Base-by-base conservation (phyloP, 2,797 vertebrate genomes). In the Dendrocincla fuliginosa region DNA sequence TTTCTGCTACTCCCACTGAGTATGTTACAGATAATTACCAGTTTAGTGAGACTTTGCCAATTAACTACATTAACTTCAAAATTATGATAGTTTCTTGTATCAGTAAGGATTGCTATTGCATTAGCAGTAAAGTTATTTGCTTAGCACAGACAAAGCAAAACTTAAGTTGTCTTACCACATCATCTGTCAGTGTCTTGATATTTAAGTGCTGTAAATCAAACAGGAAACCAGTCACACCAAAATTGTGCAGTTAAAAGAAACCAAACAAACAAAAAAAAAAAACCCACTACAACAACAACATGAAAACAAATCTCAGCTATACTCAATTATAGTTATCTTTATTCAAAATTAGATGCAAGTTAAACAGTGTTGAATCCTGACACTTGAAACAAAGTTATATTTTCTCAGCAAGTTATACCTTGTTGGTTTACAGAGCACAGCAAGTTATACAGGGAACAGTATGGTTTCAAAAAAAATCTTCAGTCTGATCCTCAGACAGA, bases 171-270 rank as follows among this genome's bases (percentile, higher is more conserved):
- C 99, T 99, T 99, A 99, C 99, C 99, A 99, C 98, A 97, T 99
- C 99, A 97, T 99, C 99, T 71, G 99, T 99, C 98, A 99, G 97
- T 96, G 98, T 99, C 98, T 97, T 99, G 98, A 99, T 99, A 97
- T 98, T 98, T 97, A 99, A 98, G 77, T 98, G 98, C 99, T 99
- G 98, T 64, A 98, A 97, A 97, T 96, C 75, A 94, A 97, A 97
- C 81, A 90, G 81, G 78, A 98, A 97, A 98, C 47, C 95, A 95
- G 96, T 89, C 56, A 92, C 33, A 23, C 97, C 64, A 97, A 35
- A 91, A 76, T 35, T 68, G 41, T 44, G 16, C 35, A 69, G 13
- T 14, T 83, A 75, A 95, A 88, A 69, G 39, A 7, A 4, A 33
- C 35, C 35, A 79, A 68, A 44, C 4, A 65, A 53, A 5, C 2